These are phyloP conservation scores for Mobula birostris DNA, from an alignment of 2,113 vertebrate species.

Conservation along the genomic window DNA sequence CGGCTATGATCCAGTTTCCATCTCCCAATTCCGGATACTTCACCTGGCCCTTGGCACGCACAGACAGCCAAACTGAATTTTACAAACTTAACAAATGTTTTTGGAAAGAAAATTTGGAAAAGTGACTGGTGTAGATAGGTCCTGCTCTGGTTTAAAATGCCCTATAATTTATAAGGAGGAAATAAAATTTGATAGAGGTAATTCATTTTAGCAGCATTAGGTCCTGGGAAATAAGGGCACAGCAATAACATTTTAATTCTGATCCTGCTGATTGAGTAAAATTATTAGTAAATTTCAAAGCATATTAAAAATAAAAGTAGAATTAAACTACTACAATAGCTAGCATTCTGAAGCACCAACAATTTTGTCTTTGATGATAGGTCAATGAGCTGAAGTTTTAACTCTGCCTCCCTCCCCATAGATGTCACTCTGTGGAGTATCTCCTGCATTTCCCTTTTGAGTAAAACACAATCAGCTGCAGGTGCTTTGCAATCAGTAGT, in stretches of 20 bases:
- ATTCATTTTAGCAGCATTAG: not conserved
- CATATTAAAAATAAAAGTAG: not conserved
- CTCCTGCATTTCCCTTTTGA: not conserved
- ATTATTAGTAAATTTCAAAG: not conserved
- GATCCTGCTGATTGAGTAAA: not conserved
- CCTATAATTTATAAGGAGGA: not conserved
- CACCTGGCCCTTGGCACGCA: no score
- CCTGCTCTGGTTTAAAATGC: not conserved
- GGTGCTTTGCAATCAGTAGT: not conserved
- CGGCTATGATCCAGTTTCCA: no score
- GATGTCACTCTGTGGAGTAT: no score
- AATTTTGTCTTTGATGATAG: not conserved
- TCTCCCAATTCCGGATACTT: no score
- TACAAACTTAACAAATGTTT: no score
- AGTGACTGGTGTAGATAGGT: not conserved
- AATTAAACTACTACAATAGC: not conserved
- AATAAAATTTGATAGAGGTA: not conserved
- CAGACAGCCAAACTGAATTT: no score
- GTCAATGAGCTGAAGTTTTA: not conserved
- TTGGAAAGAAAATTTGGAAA: not conserved
- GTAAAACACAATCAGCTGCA: not conserved
- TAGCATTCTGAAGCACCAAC: not conserved
- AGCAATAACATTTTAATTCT: not conserved
- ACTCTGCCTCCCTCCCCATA: not conserved
- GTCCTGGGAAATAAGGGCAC: not conserved